phyloP scores from a whole-genome alignment of 2,113 vertebrate species.

The Acanthochromis polyacanthus region DNA sequence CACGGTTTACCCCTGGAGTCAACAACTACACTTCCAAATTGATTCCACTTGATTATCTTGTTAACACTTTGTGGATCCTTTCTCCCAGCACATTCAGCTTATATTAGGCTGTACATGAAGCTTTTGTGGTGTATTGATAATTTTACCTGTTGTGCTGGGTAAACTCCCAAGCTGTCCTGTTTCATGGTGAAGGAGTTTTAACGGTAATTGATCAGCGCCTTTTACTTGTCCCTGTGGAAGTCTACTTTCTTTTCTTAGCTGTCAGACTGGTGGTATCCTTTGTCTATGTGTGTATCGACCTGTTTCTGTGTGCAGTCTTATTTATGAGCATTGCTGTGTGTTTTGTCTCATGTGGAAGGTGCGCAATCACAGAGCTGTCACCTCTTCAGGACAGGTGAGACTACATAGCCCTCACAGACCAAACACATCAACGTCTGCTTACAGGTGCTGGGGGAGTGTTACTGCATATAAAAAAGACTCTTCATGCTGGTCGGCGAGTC shows the following conservation, averaged over 20 bases:
- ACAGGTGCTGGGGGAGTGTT: no score
- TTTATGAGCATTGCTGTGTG: background rate
- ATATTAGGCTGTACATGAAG: constrained; percentile 38
- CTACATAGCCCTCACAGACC: no score
- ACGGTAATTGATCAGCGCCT: background rate
- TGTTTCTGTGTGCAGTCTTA: background rate
- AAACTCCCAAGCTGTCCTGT: background rate
- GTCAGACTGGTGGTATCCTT: background rate
- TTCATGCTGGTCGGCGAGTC: no score
- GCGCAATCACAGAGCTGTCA: no score
- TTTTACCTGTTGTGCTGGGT: background rate
- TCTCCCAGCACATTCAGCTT: constrained; percentile 40
- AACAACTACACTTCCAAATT: constrained; percentile 14
- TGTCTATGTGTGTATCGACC: background rate
- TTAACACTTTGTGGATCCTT: no score
- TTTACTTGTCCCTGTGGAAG: constrained; percentile 7
- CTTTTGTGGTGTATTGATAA: constrained; percentile 52
- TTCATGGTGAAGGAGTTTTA: constrained; percentile 6
- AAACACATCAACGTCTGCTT: no score
- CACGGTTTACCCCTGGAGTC: background rate
- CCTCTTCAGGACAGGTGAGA: no score
- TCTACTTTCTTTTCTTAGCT: background rate
- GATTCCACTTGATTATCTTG: no score
- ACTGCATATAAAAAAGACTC: no score
- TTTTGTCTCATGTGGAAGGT: background rate